These are phyloP conservation scores for Porites rus DNA, from an alignment of 92 coral and sea anemone genomes.

Conservation along the genomic window DNA sequence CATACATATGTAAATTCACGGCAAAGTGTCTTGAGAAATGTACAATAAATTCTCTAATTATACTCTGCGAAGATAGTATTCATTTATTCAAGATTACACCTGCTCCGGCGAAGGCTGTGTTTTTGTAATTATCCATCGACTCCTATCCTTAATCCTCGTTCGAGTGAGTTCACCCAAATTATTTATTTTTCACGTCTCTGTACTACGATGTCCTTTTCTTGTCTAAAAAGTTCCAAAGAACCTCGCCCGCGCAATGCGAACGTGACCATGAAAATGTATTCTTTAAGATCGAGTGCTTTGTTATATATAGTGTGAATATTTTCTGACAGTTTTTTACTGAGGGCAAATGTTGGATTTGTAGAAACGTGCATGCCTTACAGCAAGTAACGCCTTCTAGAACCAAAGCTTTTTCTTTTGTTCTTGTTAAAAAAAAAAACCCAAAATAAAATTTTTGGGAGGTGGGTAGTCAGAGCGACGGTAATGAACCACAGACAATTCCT, in stretches of 20 bases:
- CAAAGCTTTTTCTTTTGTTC: slow-evolving; percentile 32
- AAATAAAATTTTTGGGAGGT: slow-evolving; percentile 29
- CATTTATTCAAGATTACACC: slow-evolving; percentile 80
- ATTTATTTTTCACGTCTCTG: slow-evolving; percentile 69
- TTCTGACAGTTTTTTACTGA: slow-evolving; percentile 29
- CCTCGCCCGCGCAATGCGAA: not conserved
- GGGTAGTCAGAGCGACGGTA: slow-evolving; percentile 62
- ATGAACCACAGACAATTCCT: slow-evolving; percentile 53
- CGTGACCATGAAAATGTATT: slow-evolving; percentile 3
- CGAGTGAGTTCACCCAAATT: slow-evolving; percentile 68
- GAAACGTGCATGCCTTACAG: slow-evolving; percentile 17
- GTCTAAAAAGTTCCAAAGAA: not conserved
- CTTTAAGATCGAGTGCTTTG: slow-evolving; percentile 31
- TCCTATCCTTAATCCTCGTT: slow-evolving; percentile 38
- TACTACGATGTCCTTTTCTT: slow-evolving; percentile 76
- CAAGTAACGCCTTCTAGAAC: not conserved
- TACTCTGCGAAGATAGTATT: slow-evolving; percentile 71
- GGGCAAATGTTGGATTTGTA: slow-evolving; percentile 10
- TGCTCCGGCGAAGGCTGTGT: slow-evolving; percentile 50
- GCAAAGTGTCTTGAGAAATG: slow-evolving; percentile 79
- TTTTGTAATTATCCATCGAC: slow-evolving; percentile 34
- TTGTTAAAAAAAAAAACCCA: not conserved
- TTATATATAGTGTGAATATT: slow-evolving; percentile 27
- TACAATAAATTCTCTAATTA: slow-evolving; percentile 83
- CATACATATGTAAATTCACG: slow-evolving; percentile 81